phyloP scores from a whole-genome alignment of 2,113 vertebrate species.

The Coreoperca whiteheadi region DNA sequence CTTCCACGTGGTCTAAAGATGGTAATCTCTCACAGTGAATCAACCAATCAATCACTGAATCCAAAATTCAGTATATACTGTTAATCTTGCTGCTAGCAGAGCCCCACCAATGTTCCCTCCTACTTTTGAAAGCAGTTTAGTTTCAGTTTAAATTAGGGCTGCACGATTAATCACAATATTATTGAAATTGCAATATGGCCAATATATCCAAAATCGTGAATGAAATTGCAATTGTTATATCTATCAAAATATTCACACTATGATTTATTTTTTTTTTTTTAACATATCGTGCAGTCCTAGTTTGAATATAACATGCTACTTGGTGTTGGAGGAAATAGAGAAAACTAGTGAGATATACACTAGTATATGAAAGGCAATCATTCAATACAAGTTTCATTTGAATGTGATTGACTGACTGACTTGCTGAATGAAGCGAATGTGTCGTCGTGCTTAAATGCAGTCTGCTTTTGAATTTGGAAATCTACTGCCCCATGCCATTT shows the following conservation, averaged over 20 bases:
- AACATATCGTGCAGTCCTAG: too few species aligned
- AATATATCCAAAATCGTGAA: too few species aligned
- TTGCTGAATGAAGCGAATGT: background rate
- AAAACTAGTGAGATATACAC: too few species aligned
- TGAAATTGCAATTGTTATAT: too few species aligned
- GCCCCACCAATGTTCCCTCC: background rate
- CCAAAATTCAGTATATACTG: background rate
- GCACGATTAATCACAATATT: too few species aligned
- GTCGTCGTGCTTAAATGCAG: background rate
- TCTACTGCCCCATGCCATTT: background rate
- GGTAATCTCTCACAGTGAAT: background rate
- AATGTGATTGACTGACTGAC: constrained; percentile 5
- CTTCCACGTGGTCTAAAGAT: background rate
- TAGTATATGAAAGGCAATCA: constrained; percentile 27
- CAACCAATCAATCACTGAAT: constrained; percentile 1
- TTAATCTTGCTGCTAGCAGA: background rate
- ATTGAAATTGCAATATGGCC: too few species aligned
- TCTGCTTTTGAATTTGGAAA: background rate
- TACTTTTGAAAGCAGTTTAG: constrained; percentile 20
- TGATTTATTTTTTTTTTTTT: too few species aligned
- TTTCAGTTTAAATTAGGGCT: too few species aligned
- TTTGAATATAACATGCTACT: too few species aligned
- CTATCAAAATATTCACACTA: too few species aligned
- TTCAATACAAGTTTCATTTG: constrained; percentile 22
- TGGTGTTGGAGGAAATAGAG: background rate